Base-by-base conservation (phyloP, 2,113 vertebrate species). In the Myxocyprinus asiaticus region DNA sequence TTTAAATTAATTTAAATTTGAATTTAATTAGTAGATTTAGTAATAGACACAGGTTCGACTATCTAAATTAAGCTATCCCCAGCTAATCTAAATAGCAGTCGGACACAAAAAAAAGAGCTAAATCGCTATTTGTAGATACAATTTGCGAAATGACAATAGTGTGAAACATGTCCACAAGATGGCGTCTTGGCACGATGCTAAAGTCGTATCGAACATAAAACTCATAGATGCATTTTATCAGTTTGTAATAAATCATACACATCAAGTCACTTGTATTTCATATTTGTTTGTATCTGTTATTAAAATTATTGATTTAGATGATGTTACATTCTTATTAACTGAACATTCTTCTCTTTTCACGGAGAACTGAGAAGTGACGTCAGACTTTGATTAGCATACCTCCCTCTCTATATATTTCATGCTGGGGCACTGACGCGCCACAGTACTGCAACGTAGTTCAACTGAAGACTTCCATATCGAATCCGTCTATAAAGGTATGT, bases 351-450 rank as follows among this genome's bases (percentile, higher is more conserved):
- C 64, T 15, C n/a, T 9, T 53, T 10, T 66, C 14, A 66, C 11
- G 6, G 77, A 76, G 51, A 17, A 9, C 67, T 51, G 9, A 5
- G 0, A 1, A 53, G 73, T 93, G 91, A 94, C 88, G 93, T 93
- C 91, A 90, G 12, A 4, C 0, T 15, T 56, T 89, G 81, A 93
- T 94, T 93, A 90, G 92, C 93, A 94, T 93, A 92, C 86, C n/a
- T n/a, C 77, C 42, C 86, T 62, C 77, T 74, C 70, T 92, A 88
- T 88, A 94, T 91, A 90, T 87, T 0, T 70, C 4, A 50, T 4
- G 85, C 85, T 83, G 87, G 88, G 88, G 86, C 88, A 79, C 53
- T 83, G 81, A 77, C 68, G 82, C 85, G 83, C 74, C 88, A 91
- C 82, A 87, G 82, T 89, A 88, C 91, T 88, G 91, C 91, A 84